A percentile compares a stretch with the other conserved stretches of the same genome.
These are phyloP conservation scores for Valencia hispanica DNA, from an alignment of 2,797 vertebrate species.

Conservation along the genomic window DNA sequence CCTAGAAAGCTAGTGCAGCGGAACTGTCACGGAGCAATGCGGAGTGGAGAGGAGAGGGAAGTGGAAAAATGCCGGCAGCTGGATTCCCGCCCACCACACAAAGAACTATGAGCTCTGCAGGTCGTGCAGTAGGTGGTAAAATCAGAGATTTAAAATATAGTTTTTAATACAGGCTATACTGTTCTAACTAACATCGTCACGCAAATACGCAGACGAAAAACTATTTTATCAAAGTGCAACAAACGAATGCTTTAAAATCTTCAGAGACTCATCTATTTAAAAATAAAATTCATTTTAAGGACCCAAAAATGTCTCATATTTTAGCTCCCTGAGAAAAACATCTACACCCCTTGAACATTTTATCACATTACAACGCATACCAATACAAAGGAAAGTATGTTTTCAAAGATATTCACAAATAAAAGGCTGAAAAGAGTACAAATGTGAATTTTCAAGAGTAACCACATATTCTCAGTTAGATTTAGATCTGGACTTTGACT, in stretches of 20 bases:
- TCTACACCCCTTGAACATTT: background rate
- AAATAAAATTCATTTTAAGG: background rate
- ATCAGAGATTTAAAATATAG: constrained; percentile 8
- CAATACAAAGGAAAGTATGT: background rate
- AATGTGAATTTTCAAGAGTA: background rate
- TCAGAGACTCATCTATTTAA: background rate
- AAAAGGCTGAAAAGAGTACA: background rate
- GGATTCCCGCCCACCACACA: constrained; percentile 53
- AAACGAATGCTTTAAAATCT: background rate
- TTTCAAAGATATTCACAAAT: background rate
- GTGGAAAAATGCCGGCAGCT: constrained; percentile 55
- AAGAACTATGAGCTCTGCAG: constrained; percentile 44
- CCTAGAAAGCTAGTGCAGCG: constrained; percentile 74
- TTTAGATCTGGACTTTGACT: background rate
- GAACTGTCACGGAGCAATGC: constrained; percentile 75
- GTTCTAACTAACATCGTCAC: background rate
- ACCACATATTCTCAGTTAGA: background rate
- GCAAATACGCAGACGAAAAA: background rate
- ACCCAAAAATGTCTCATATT: background rate
- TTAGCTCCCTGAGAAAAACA: background rate
- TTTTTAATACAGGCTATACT: background rate
- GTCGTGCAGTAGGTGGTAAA: constrained; percentile 23
- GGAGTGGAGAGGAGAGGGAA: constrained; percentile 57
- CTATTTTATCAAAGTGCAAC: background rate
- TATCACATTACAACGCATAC: background rate